phyloP scores from a whole-genome alignment of 2,888 invertebrate species.

The Drosophila affinis region DNA sequence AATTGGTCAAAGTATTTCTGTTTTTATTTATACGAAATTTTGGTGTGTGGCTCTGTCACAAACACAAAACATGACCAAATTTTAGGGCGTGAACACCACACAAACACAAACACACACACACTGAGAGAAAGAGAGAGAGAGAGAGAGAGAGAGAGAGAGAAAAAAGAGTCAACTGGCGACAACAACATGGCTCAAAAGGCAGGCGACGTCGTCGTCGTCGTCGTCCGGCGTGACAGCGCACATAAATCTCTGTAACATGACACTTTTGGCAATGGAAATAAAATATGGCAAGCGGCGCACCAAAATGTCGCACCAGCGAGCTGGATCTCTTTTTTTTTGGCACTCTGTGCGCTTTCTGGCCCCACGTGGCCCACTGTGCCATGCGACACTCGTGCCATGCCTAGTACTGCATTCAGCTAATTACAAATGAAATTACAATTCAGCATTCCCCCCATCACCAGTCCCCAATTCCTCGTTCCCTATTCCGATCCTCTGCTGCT shows the following conservation, averaged over 20 bases:
- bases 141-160: constrained; percentile 8
- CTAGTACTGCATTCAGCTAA: constrained; percentile 66
- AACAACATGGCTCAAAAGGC: constrained; percentile 64
- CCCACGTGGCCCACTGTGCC: constrained; percentile 63
- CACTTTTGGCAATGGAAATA: constrained; percentile 84
- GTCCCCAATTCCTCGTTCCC: constrained; percentile 7
- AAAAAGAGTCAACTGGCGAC: constrained; percentile 28
- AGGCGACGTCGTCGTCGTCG: constrained; percentile 54
- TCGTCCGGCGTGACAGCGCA: constrained; percentile 73
- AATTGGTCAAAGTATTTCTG: constrained; percentile 69
- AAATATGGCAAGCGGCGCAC: constrained; percentile 81
- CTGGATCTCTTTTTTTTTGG: constrained; percentile 38
- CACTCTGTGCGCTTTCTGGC: constrained; percentile 38
- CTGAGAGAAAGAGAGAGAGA: constrained; percentile 5
- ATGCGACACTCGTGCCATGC: constrained; percentile 48
- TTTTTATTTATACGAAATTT: constrained; percentile 50
- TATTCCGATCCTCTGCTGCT: constrained; percentile 47
- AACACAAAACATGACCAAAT: constrained; percentile 72
- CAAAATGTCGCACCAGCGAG: constrained; percentile 79
- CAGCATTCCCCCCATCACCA: neutral
- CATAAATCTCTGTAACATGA: constrained; percentile 84
- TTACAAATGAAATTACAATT: constrained; percentile 76
- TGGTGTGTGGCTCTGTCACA: constrained; percentile 36
- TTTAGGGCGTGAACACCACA: constrained; percentile 70
- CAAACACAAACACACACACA: constrained; percentile 24